Evolutionary conservation across 2,888 invertebrate genomes (phyloP), one percentile per base, ranked within the genome.

Genomic region (Tricholauxania praeusta): DNA sequence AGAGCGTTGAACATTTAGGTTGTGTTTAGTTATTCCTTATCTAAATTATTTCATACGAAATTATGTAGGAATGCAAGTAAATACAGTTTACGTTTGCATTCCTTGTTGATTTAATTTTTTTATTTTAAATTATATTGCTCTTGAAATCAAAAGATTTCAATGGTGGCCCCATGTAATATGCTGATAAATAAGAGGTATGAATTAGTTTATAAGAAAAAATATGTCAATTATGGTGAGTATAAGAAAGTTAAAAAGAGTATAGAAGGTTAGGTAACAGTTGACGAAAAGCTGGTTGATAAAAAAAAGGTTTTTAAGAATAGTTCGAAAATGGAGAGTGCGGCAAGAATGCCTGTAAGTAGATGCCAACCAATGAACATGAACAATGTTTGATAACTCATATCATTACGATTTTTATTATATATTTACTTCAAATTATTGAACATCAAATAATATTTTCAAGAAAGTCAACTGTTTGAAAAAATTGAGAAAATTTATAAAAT

Each of bases 301-400:
- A 2, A 15, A 57, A 59, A 48, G 39, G 47, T 48, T 22, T n/a
- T 66, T 67, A 22, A 15, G 32, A 60, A 39, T 15, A 32, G 10
- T 49, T 19, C 32, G 67, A 71, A 47, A 17, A 39, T 60, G 75
- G 62, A 73, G 72, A 75, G 77, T 68, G 77, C 77, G 84, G 84
- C 84, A 84, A 78, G 83, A 79, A 82, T 79, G 84, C 85, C 82
- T 83, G 84, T 84, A 84, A 84, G 84, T 84, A 84, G 77, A 80
- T 70, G 75, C 76, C 72, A 74, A 76, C 77, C 74, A 80, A 79
- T 75, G 72, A 78, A 73, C 75, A 53, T 72, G 68, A 71, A 66
- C 52, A 52, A 70, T 60, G 64, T 65, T 60, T 70, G 47, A 66
- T 70, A 68, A 65, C 63, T 68, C 63, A 63, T 71, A 73, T 47